Base-by-base conservation (phyloP, 1,140 invertebrate genomes). In the Cyclina sinensis region DNA sequence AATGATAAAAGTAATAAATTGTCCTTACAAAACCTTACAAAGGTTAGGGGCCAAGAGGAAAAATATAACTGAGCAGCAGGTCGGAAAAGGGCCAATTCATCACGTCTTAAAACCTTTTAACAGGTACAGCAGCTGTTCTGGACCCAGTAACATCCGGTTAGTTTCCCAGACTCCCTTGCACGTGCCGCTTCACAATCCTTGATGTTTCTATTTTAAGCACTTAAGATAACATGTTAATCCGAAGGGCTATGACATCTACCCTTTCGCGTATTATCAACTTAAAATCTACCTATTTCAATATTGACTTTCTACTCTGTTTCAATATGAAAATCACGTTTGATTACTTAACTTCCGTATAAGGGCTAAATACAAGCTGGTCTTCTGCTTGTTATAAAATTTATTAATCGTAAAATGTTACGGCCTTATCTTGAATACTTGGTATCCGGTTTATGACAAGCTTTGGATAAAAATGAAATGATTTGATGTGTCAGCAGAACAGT, bases 311-410 rank as follows among this genome's bases (percentile, higher is more conserved):
- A 32, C 51, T 32, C n/a, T n/a, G 51, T 39, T 78, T 48, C 32
- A 27, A 78, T 54, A 78, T 2, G 39, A 78, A 78, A 16, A 78
- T 78, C 74, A 78, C 74, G 74, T 78, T 46, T 30, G 14, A 78
- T 78, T 78, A 37, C 74, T 78, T 48, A n/a, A 78, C 74, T 78
- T 78, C 74, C 74, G 74, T 78, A 48, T 78, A n/a, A 30, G 30
- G n/a, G 1, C 32, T 24, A 70, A 70, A 11, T 70, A 9, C 65
- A 70, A 35, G 65, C 65, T 37, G 32, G 65, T 18, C 32, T 70
- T 37, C 37, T 37, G 65, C 65, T 18, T 18, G 12, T 70, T 35
- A 37, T 74, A 68, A 84, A 65, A 54, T 46, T 73, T 73, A 84
- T 84, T 70, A 84, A 84, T 84, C 48, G 48, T 51, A 46, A 32